Conservation (phyloP, 2,797 vertebrate species). For the Enteromius mattozi region DNA sequence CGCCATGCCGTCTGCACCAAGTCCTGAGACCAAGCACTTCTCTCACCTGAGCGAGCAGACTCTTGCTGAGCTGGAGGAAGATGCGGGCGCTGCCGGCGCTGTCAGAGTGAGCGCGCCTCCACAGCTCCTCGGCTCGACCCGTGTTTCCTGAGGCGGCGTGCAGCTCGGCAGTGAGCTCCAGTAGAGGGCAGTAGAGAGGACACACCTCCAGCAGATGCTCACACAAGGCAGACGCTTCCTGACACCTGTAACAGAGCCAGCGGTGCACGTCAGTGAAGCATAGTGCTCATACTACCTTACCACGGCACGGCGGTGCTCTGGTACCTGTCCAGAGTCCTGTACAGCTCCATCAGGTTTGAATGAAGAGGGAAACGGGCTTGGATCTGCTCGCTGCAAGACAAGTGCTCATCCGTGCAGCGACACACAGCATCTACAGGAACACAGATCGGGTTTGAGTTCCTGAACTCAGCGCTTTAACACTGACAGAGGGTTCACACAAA, state of each 20-base stretch:
- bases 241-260: slow-evolving; percentile 74
- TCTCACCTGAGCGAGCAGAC: slow-evolving; percentile 88
- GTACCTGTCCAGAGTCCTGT: slow-evolving; percentile 85
- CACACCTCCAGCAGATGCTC: slow-evolving; percentile 78
- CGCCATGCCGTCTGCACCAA: neutral
- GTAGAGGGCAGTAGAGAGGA: slow-evolving; percentile 83
- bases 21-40: neutral
- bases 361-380: slow-evolving; percentile 87
- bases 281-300: neutral
- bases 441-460: no score
- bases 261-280: neutral
- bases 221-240: slow-evolving; percentile 82
- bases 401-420: slow-evolving; percentile 82
- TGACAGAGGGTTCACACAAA: no score
- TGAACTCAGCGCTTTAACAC: no score
- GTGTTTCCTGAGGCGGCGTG: slow-evolving; percentile 75
- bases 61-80: slow-evolving; percentile 88
- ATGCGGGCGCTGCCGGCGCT: slow-evolving; percentile 85
- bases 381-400: slow-evolving; percentile 74
- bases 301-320: neutral
- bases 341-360: slow-evolving; percentile 85
- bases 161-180: slow-evolving; percentile 82
- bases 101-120: slow-evolving; percentile 84
- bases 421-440: slow-evolving; percentile 80
- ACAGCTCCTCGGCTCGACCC: slow-evolving; percentile 78